Conservation (phyloP, 2,888 invertebrate species). For the Tetranychus piercei region DNA sequence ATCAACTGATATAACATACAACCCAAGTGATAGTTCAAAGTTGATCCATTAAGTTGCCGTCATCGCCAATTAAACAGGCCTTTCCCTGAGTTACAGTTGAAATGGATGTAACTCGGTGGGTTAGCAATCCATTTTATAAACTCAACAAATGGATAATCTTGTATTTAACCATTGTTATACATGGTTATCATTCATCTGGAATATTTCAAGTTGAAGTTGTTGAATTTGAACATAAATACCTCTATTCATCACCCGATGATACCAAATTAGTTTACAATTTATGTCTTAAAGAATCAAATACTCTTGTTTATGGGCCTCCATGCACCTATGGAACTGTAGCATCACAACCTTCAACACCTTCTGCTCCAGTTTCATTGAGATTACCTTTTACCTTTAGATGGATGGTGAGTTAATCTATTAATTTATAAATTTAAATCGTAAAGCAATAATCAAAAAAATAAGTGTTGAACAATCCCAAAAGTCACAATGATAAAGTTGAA, state of each 20-base stretch:
- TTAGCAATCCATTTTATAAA: neutral
- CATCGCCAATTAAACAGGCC: neutral
- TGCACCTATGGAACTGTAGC: conserved; percentile 2
- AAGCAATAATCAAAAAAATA: neutral
- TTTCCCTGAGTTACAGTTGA: neutral
- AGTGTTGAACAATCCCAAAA: too few species aligned
- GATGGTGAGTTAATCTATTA: neutral
- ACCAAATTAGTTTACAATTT: conserved; percentile 5
- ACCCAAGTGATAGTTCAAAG: neutral
- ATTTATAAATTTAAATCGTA: neutral
- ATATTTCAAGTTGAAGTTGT: conserved; percentile 7
- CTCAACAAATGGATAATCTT: neutral
- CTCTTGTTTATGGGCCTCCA: neutral
- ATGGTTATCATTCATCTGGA: neutral
- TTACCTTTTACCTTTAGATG: conserved; percentile 10
- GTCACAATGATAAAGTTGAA: too few species aligned
- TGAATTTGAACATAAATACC: conserved; percentile 7
- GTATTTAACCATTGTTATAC: neutral
- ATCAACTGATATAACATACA: neutral
- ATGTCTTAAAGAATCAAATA: conserved; percentile 13
- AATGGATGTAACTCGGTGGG: neutral
- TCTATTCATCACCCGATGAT: conserved; percentile 3
- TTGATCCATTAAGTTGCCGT: neutral
- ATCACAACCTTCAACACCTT: too few species aligned
- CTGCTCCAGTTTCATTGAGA: neutral